Evolutionary conservation across 2,888 invertebrate species (phyloP), one percentile per base, ranked within the genome.

Genomic region (Miltochrista miniata): DNA sequence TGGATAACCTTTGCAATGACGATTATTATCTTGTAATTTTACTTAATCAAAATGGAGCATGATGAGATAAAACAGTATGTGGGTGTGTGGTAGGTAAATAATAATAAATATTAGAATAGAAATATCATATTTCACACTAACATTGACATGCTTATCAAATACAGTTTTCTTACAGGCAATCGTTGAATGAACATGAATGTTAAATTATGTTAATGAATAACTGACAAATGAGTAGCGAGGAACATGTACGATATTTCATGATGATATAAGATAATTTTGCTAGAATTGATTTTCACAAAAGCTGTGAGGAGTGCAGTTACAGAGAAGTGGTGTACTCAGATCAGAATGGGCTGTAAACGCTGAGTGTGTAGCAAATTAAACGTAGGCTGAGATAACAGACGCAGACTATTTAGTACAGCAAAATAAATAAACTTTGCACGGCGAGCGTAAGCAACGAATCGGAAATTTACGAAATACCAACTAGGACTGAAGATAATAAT

Each of bases 1-100:
- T 8, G 18, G 53, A 57, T 64, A 61, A 64, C 59, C 61, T 64
- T 48, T 55, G 45, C 48, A 64, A 64, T 56, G 57, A 51, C 47
- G 45, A 52, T 37, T 11, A 1, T 48, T 53, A 53, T 56, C 51
- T 7, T 39, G 31, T 10, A n/a, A n/a, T n/a, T n/a, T n/a, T 31
- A 39, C 31, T 10, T 24, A 45, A 9, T 13, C 31, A 37, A 41
- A 42, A 48, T 30, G 15, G 24, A 34, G 33, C 18, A 15, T 31
- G n/a, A 24, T 24, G 43, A 34, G 18, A 34, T 24, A 24, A 34
- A 42, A 18, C 7, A 7, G 0, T 18, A 18, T n/a, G 1, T 38
- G 14, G 9, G 10, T 12, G 34, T 24, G 5, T 24, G 18, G 2
- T 4, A 4, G 5, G 2, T 5, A 24, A 24, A 24, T 24, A 5